Evolutionary conservation across 2,888 invertebrate species (phyloP).

Genomic region (Eilema griseolum): DNA sequence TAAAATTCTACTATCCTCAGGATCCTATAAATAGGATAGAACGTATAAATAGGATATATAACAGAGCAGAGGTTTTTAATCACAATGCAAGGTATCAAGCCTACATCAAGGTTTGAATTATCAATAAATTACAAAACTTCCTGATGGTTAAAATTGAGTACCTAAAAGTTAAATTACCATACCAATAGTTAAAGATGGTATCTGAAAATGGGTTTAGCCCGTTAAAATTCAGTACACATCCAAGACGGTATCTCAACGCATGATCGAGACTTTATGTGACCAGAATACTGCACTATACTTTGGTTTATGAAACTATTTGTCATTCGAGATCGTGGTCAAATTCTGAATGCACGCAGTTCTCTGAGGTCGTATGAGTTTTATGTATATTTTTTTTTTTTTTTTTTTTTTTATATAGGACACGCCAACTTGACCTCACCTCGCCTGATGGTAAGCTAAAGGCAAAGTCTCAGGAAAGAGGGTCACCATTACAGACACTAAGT

Average conservation of each 20-base stretch:
- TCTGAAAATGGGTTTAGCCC: constrained; percentile 4
- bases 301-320: constrained; percentile 19
- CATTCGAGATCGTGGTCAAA: constrained; percentile 11
- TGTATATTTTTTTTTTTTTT: too few species aligned
- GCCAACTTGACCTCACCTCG: too few species aligned
- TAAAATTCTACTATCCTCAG: background rate
- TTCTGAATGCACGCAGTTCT: background rate
- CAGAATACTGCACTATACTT: constrained; percentile 18
- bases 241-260: constrained; percentile 10
- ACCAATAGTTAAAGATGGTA: background rate
- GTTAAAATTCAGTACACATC: constrained; percentile 12
- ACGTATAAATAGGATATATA: background rate
- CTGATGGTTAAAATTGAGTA: background rate
- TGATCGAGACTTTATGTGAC: constrained; percentile 15
- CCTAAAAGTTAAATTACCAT: background rate
- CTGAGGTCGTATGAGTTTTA: background rate
- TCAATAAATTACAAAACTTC: background rate
- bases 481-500: too few species aligned
- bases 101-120: background rate
- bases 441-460: too few species aligned
- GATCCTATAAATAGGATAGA: too few species aligned
- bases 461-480: too few species aligned
- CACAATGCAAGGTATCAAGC: background rate
- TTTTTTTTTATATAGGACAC: too few species aligned
- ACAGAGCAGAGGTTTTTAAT: background rate